Percentiles rank a stretch among this genome's conserved stretches.
Evolutionary conservation across 2,888 invertebrate species (phyloP).

Genomic region (Nomada fucata): DNA sequence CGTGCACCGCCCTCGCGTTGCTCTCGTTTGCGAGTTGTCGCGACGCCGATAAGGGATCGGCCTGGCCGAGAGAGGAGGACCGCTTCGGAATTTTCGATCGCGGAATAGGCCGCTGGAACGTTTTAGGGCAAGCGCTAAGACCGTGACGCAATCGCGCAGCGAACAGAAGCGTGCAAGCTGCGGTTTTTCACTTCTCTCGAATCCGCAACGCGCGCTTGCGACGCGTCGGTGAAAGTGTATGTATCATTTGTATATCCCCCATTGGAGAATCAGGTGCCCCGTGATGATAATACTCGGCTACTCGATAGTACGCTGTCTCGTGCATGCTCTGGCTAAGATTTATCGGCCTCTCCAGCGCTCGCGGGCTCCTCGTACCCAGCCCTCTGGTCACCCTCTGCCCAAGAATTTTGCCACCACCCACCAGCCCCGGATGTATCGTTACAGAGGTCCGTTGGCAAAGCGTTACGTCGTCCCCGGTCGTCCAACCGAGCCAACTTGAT

Average conservation of each 20-base stretch:
- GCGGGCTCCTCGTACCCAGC: too few species aligned
- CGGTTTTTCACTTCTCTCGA: too few species aligned
- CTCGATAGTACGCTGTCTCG: too few species aligned
- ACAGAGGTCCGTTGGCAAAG: neutral
- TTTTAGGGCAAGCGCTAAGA: too few species aligned
- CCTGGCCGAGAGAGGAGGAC: neutral
- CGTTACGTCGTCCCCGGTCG: neutral
- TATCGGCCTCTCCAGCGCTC: too few species aligned
- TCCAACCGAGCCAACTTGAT: constrained; percentile 23
- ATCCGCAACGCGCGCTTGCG: too few species aligned
- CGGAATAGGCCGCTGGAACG: too few species aligned
- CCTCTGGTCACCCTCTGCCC: neutral
- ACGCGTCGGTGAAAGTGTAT: too few species aligned
- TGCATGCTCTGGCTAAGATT: too few species aligned
- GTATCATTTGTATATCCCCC: too few species aligned
- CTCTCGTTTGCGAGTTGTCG: constrained; percentile 34
- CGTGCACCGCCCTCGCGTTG: constrained; percentile 19
- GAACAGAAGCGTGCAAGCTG: too few species aligned
- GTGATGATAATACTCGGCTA: neutral
- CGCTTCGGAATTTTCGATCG: constrained; percentile 7
- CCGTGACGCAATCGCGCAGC: too few species aligned
- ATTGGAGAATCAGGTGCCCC: neutral
- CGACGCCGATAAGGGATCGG: constrained; percentile 40
- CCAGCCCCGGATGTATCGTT: neutral
- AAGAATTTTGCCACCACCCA: neutral